Percentiles rank a stretch among this genome's conserved stretches.
Conservation (phyloP, 2,888 invertebrate genomes). For the Diarsia rubi region DNA sequence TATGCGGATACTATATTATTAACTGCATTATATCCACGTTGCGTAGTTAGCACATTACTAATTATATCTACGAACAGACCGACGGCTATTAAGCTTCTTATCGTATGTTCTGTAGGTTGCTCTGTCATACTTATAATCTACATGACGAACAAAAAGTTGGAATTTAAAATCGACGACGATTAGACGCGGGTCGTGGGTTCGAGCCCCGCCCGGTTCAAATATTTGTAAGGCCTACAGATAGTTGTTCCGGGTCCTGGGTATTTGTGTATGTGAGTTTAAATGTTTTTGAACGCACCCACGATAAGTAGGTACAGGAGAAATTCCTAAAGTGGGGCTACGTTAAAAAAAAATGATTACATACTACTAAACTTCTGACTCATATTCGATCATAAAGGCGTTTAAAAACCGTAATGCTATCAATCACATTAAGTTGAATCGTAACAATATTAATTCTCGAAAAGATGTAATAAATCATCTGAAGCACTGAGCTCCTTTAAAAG, state of each 20-base stretch:
- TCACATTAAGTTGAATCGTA: conserved; percentile 53
- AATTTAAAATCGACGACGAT: too few species aligned
- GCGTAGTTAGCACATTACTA: conserved; percentile 13
- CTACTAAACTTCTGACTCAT: conserved; percentile 24
- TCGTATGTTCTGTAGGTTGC: background rate
- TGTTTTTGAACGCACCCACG: too few species aligned
- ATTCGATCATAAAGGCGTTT: conserved; percentile 16
- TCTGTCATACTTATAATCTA: background rate
- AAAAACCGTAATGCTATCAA: conserved; percentile 48
- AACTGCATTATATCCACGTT: conserved; percentile 32
- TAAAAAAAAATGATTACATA: too few species aligned
- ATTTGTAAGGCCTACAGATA: too few species aligned
- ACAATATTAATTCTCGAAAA: conserved; percentile 55
- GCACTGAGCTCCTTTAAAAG: conserved; percentile 33
- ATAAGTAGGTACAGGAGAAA: too few species aligned
- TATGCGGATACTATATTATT: conserved; percentile 38
- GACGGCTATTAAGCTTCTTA: background rate
- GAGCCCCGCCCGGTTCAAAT: too few species aligned
- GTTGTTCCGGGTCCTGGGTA: too few species aligned
- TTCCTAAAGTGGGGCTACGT: too few species aligned
- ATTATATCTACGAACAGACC: conserved; percentile 7
- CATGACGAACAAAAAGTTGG: background rate
- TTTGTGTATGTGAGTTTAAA: too few species aligned
- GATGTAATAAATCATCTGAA: conserved; percentile 51
- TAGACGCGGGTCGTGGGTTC: too few species aligned